Percentiles rank a stretch among this genome's conserved stretches.
phyloP scores from a whole-genome alignment of 2,888 invertebrate genomes.

The Sphecodes monilicornis region DNA sequence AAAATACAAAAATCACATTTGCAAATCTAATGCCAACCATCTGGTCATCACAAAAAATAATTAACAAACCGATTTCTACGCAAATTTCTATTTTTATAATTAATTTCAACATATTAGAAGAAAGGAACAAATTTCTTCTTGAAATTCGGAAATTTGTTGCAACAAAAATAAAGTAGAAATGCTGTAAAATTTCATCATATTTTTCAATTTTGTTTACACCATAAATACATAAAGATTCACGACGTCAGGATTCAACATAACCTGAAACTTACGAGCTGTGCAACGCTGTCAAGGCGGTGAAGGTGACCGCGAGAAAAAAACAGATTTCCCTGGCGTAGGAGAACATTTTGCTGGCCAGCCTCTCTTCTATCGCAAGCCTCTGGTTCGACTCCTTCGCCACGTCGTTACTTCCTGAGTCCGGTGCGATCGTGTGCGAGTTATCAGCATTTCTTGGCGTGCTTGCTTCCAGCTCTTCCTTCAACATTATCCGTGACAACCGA shows the following conservation, averaged over 20 bases:
- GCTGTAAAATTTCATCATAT: background rate
- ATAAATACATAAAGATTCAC: background rate
- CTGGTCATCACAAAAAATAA: background rate
- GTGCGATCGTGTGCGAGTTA: conserved; percentile 68
- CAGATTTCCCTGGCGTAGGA: conserved; percentile 88
- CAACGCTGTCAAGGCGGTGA: conserved; percentile 89
- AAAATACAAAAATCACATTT: background rate
- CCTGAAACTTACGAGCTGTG: conserved; percentile 88
- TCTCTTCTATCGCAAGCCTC: conserved; percentile 75
- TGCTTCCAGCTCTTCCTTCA: conserved; percentile 75
- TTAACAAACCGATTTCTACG: background rate
- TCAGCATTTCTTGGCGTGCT: conserved; percentile 80
- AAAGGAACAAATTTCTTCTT: background rate
- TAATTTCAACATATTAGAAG: background rate
- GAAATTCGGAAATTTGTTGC: background rate
- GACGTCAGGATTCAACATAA: conserved; percentile 50
- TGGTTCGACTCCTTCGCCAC: conserved; percentile 76
- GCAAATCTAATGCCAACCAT: background rate
- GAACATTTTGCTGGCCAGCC: conserved; percentile 85
- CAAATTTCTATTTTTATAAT: background rate
- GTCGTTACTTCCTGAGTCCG: conserved; percentile 77
- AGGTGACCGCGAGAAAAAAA: conserved; percentile 87
- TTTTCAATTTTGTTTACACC: background rate
- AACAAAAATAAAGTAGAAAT: background rate
- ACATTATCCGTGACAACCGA: conserved; percentile 77